Base-by-base conservation (phyloP, 1,140 invertebrate genomes). In the Saccostrea glomerata region DNA sequence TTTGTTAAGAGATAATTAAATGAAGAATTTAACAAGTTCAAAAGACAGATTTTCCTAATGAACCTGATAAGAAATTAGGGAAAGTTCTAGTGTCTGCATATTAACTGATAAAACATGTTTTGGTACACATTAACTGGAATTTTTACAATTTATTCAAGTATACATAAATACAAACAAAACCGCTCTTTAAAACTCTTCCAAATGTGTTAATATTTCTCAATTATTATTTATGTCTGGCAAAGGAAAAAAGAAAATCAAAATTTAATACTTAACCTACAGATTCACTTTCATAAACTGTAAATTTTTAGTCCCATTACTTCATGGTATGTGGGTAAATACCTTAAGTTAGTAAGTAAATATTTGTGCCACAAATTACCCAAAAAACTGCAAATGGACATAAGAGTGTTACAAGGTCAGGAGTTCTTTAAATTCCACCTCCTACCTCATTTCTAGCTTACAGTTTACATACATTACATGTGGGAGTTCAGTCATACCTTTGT, bases 401-500 rank as follows among this genome's bases (percentile, higher is more conserved):
- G 58, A 63, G 5, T 63, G 58, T 63, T 63, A 63, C n/a, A n/a
- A 63, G n/a, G 58, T 63, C 17, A 63, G 15, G 17, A 63, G 58
- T 20, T 63, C 58, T 63, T 63, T 63, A 63, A 63, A 63, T 63
- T 63, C 58, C 15, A n/a, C n/a, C 58, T 63, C 58, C 58, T n/a
- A 63, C 58, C 58, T 5, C 17, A 7, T 63, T n/a, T 20, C 13
- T 47, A 47, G 47, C 47, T 36, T 47, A 17, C 58, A 7, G 58
- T 63, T 20, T 63, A 63, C 58, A 17, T 63, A n/a, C n/a, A 63
- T 17, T 63, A 63, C 58, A 20, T 17, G 58, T 63, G 58, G 58
- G 58, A 17, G 58, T 17, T 9, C 13, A 60, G 12, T 60, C 58
- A 20, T 95, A 97, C 98, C 98, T 96, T 97, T 98, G 92, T 99